A percentile compares a stretch with the other conserved stretches of the same genome.
Evolutionary conservation across 2,113 vertebrate species (phyloP).

Genomic region (Geococcyx californianus): DNA sequence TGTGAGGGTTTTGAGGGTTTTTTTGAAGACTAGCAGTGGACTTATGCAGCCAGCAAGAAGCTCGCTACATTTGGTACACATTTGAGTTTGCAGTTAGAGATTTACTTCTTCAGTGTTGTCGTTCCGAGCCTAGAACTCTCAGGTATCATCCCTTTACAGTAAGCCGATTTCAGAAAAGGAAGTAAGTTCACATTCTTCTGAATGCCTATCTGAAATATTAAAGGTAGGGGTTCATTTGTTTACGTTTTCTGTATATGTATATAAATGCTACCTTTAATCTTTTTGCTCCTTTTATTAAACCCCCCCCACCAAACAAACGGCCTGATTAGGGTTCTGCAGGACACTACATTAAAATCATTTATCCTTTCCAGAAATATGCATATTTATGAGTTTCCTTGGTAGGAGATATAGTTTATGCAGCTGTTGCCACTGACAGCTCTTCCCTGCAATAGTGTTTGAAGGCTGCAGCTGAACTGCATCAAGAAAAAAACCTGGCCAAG

Average conservation of each 20-base stretch:
- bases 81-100: not conserved
- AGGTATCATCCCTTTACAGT: not conserved
- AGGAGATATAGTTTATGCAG: not conserved
- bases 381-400: not conserved
- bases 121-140: not conserved
- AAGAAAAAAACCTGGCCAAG: too few relatives aligned
- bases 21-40: not conserved
- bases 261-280: fast-evolving
- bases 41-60: not conserved
- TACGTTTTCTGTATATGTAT: not conserved
- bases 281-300: not conserved
- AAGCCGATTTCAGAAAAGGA: not conserved
- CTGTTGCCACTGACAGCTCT: not conserved
- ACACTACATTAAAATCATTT: not conserved
- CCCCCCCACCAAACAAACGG: fast-evolving
- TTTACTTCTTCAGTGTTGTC: not conserved
- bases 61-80: fast-evolving
- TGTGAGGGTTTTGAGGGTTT: too few relatives aligned
- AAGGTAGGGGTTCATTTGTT: not conserved
- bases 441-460: not conserved
- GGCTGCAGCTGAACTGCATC: not conserved
- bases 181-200: not conserved
- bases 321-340: not conserved
- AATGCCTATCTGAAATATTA: not conserved
- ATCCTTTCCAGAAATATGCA: not conserved